Evolutionary conservation across 2,113 vertebrate species (phyloP), one percentile per base, ranked within the genome.

Genomic region (Panthera tigris): DNA sequence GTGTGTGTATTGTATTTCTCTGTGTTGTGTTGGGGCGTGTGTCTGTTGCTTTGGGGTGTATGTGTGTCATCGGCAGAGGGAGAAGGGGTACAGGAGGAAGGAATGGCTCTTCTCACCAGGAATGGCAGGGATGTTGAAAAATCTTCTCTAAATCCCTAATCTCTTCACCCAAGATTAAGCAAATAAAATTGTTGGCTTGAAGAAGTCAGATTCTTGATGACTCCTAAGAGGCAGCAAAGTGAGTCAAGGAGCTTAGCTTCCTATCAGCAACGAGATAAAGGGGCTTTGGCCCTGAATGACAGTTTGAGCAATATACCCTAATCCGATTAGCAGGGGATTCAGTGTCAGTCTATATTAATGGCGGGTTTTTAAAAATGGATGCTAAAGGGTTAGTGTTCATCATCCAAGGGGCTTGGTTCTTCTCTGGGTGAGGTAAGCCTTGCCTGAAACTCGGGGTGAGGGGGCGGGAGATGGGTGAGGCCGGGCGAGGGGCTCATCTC

Each of bases 291-390:
- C 96, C 95, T 97, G 96, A 94, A 74, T 98, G 98, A 97, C 98
- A 98, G 94, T 97, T 97, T 95, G 98, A 98, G 98, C 96, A 97
- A 97, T 98, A 98, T 94, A 91, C 97, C 92, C 95, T 99, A 98
- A 99, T 98, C 98, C 52, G 97, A 99, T 99, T 98, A 99, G 96
- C 48, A 93, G 68, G 93, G 98, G 95, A 98, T 95, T 98, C 98
- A 93, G 94, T 96, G 96, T 98, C 95, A 69, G 95, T 19, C 97
- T 95, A 81, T 91, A 93, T 98, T 97, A 95, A 12, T 25, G 95
- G 82, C 68, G 91, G 93, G 52, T 95, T 96, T 95, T 91, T 1
- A 1, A 89, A 79, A 97, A 95, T 36, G 89, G 57, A 57, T 93
- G 93, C 85, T 97, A 57, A 91, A 92, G 97, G 92, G 97, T 89